Base-by-base conservation (phyloP, 1,140 invertebrate species). In the Drosophila sucinea region DNA sequence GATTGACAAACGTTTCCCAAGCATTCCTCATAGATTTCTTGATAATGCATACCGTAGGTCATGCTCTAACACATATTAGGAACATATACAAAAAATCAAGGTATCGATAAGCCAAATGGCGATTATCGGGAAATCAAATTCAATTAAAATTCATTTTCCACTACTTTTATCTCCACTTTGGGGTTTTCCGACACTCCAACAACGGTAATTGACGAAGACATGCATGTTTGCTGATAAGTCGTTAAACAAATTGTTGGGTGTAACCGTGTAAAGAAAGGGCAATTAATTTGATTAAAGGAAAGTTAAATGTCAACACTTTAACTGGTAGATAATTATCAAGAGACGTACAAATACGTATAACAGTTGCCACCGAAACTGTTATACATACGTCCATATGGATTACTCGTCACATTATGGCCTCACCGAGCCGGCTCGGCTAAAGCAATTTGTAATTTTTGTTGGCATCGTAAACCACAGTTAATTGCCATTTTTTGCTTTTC, bases 401-500 rank as follows among this genome's bases (percentile, higher is more conserved):
- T 44, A 17, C 4, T 17, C 17, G 17, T 25, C 2, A 47, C 41
- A 47, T 25, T 47, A 25, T 47, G 17, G 29, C 54, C 3, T 4
- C 30, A 3, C 30, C 30, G 30, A 30, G 30, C 30, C 35, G 10
- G 3, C 10, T 38, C 35, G 35, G 10, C 35, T 38, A 11, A 11
- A 38, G 44, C 44, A 51, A 51, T 51, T 51, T 51, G 44, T 27
- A 38, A 38, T 38, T 27, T 58, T 58, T 58, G 56, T 40, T 38
- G 60, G 33, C 47, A 73, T 70, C 66, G 60, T 70, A 77, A 76
- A 70, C 25, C 17, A 41, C n/a, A 6, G 55, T 56, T 77, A 77
- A 77, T 77, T 76, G 73, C 60, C 73, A 17, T n/a, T 69, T 77
- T 76, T 67, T 58, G 73, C 57, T 77, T 77, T 30, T 40, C 67